Evolutionary conservation across 2,888 invertebrate species (phyloP).

Genomic region (Meghimatium bilineatum): DNA sequence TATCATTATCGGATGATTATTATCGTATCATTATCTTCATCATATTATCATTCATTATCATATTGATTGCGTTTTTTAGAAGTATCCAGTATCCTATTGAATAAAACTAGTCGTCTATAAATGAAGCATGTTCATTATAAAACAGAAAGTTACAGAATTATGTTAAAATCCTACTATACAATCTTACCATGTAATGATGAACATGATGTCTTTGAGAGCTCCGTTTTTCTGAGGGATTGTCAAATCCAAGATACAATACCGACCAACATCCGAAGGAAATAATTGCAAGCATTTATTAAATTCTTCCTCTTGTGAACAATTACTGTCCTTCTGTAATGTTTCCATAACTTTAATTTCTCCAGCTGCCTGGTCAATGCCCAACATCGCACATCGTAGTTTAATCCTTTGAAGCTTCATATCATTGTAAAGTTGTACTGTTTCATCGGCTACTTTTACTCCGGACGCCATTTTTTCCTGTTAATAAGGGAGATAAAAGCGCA

Average conservation of each 20-base stretch:
- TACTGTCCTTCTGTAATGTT: conserved; percentile 11
- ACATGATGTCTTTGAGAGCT: conserved; percentile 40
- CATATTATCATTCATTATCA: too few species aligned
- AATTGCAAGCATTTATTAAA: conserved; percentile 26
- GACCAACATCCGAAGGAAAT: conserved; percentile 33
- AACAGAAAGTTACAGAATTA: too few species aligned
- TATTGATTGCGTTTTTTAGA: too few species aligned
- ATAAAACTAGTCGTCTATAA: too few species aligned
- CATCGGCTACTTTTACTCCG: conserved; percentile 44
- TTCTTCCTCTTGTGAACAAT: conserved; percentile 34
- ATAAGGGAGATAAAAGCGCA: neutral
- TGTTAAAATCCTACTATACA: too few species aligned
- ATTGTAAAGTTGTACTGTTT: conserved; percentile 33
- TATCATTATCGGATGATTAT: too few species aligned
- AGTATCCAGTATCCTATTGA: too few species aligned
- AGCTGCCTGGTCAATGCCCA: conserved; percentile 29
- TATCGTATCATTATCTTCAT: too few species aligned
- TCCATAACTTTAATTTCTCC: conserved; percentile 36
- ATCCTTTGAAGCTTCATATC: conserved; percentile 35
- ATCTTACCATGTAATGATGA: conserved; percentile 45
- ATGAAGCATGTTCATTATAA: too few species aligned
- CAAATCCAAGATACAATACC: conserved; percentile 42
- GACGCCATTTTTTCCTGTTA: conserved; percentile 42
- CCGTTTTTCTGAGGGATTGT: conserved; percentile 43
- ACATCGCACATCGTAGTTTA: conserved; percentile 33